These are phyloP conservation scores for Mythimna loreyi DNA, from an alignment of 2,888 invertebrate species.

Conservation along the genomic window DNA sequence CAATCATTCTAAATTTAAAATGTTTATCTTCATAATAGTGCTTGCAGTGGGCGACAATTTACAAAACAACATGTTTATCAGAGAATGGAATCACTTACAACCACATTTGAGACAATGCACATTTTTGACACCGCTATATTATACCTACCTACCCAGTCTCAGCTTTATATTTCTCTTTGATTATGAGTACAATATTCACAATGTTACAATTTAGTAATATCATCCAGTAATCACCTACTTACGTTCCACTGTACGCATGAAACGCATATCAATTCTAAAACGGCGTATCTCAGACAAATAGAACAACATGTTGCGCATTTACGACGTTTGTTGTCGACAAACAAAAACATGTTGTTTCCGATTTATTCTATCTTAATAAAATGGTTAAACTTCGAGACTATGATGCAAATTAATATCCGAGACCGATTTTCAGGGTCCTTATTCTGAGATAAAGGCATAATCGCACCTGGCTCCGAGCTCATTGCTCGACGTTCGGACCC, in stretches of 20 bases:
- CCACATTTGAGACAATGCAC: slow-evolving; percentile 29
- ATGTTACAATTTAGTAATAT: slow-evolving; percentile 31
- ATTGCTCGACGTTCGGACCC: slow-evolving; percentile 57
- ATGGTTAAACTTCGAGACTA: slow-evolving; percentile 61
- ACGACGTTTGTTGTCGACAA: slow-evolving; percentile 21
- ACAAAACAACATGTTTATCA: slow-evolving; percentile 40
- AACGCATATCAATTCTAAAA: slow-evolving; percentile 35
- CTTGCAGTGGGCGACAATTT: slow-evolving; percentile 2
- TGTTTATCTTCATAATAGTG: neutral
- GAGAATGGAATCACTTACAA: slow-evolving; percentile 38
- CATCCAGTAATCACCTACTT: slow-evolving; percentile 30
- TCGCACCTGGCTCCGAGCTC: slow-evolving; percentile 78
- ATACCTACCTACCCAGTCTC: slow-evolving; percentile 17
- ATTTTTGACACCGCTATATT: slow-evolving; percentile 5
- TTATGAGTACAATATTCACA: slow-evolving; percentile 40
- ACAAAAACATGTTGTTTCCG: slow-evolving; percentile 50
- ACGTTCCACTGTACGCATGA: slow-evolving; percentile 29
- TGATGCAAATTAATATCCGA: slow-evolving; percentile 73
- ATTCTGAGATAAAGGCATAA: slow-evolving; percentile 74
- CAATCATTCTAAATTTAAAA: slow-evolving; percentile 1
- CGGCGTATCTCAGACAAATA: slow-evolving; percentile 34
- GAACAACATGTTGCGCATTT: slow-evolving; percentile 41
- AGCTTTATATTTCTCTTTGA: slow-evolving; percentile 45
- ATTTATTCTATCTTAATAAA: slow-evolving; percentile 57
- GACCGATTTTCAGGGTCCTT: slow-evolving; percentile 76